Conservation (phyloP, 2,113 vertebrate species). For the Panthera uncia region DNA sequence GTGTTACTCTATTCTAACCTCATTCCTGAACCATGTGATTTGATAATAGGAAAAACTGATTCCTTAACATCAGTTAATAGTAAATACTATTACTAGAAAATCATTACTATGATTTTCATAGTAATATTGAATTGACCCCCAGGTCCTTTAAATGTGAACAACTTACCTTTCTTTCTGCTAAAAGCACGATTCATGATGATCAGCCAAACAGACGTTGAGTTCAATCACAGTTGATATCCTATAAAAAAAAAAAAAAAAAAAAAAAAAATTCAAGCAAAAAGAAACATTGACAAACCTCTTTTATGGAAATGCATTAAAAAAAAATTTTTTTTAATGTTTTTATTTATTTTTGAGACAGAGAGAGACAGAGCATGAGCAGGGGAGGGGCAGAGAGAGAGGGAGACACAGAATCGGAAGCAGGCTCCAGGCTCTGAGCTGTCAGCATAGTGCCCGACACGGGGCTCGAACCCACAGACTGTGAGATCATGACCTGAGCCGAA, state of each 20-base stretch:
- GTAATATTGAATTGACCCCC: background rate
- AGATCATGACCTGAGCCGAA: too few relatives aligned
- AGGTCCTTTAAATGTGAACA: background rate
- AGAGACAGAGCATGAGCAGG: too few relatives aligned
- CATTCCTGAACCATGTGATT: background rate
- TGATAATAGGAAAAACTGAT: background rate
- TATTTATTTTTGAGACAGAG: too few relatives aligned
- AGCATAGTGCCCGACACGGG: too few relatives aligned
- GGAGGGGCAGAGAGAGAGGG: too few relatives aligned
- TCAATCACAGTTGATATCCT: slow-evolving; percentile 60
- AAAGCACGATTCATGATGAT: slow-evolving; percentile 95
- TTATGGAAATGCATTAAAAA: background rate
- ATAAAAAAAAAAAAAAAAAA: slow-evolving; percentile 52
- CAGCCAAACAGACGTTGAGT: background rate
- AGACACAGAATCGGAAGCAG: too few relatives aligned
- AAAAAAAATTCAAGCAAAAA: slow-evolving; percentile 1
- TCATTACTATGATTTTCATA: background rate
- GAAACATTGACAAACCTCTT: background rate
- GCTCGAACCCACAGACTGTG: too few relatives aligned
- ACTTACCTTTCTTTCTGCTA: slow-evolving; percentile 94
- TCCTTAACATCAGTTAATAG: background rate
- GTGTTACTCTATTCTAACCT: background rate
- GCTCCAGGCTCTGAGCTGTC: too few relatives aligned
- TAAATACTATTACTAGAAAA: too few relatives aligned
- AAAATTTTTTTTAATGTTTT: background rate